Conservation (phyloP, 2,113 vertebrate species). For the Heloderma charlesbogerti region DNA sequence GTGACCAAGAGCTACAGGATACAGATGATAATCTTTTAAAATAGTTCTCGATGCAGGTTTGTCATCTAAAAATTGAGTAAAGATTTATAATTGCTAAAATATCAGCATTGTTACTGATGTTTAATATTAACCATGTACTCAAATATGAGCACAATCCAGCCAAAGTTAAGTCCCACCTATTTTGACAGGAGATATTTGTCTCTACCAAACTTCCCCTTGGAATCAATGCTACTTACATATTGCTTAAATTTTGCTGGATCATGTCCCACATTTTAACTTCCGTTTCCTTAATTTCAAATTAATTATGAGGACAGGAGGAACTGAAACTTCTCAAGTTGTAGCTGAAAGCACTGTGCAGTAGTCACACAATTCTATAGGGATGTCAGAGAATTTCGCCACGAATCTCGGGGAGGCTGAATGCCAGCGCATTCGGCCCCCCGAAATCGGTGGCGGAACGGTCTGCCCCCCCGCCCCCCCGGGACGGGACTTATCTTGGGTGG, state of each 20-base stretch:
- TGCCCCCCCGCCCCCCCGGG: too few relatives aligned
- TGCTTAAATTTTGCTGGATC: background rate
- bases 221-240: background rate
- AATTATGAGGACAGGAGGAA: constrained; percentile 18
- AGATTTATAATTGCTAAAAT: background rate
- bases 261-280: background rate
- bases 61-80: background rate
- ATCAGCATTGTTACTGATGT: background rate
- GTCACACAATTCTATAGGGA: background rate
- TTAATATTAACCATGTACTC: background rate
- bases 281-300: rapidly evolving
- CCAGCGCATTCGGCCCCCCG: too few relatives aligned
- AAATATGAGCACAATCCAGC: background rate
- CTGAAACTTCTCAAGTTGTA: rapidly evolving
- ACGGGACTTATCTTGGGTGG: too few relatives aligned
- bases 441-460: too few relatives aligned
- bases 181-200: background rate
- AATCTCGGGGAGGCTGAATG: too few relatives aligned
- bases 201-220: background rate
- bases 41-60: background rate
- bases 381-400: too few relatives aligned
- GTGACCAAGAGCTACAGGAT: background rate
- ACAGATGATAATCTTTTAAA: background rate
- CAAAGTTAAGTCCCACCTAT: background rate
- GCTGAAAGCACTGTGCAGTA: background rate